Evolutionary conservation across 2,797 vertebrate species (phyloP), one percentile per base, ranked within the genome.

Genomic region (Sphenopsis melanotis): DNA sequence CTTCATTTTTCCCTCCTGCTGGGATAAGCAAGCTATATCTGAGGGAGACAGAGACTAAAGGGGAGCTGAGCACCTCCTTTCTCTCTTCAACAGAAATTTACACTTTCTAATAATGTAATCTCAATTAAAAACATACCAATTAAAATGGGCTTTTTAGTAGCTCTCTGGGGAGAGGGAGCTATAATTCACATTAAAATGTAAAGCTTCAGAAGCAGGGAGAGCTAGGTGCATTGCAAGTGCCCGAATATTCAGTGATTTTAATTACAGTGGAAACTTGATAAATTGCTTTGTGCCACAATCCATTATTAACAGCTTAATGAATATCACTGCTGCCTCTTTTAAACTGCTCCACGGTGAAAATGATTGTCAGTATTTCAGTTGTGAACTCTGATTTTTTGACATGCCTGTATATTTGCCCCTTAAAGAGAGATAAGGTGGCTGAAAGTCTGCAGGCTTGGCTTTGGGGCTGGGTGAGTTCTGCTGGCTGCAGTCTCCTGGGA

Each of bases 251-350:
- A 70, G 78, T 91, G 88, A 94, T 96, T 97, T 97, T 96, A 96
- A 96, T 97, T 96, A 96, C 94, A 97, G 88, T 87, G 93, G 94
- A 96, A 97, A 95, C 92, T 68, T 95, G 93, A 97, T 96, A 94
- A 96, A 96, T 96, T 96, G 95, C 94, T 97, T 95, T 96, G 85
- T 96, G 90, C 91, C 91, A 66, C 93, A 94, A 90, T 94, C 78
- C 80, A 93, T 96, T 96, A 95, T 95, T 96, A 96, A 93, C 95
- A 95, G 87, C 92, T 95, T 96, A 96, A 94, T 96, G 94, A 94
- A 95, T 96, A 97, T 91, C 91, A 94, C 81, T 90, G 82, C 94
- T 80, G 79, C 91, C 83, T 92, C 60, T 85, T 95, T 85, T 76
- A 90, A 78, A 83, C 63, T 41, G 70, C 79, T 95, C 59, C 70